Evolutionary conservation across 2,888 invertebrate genomes (phyloP).

Genomic region (Julus scandinavius): DNA sequence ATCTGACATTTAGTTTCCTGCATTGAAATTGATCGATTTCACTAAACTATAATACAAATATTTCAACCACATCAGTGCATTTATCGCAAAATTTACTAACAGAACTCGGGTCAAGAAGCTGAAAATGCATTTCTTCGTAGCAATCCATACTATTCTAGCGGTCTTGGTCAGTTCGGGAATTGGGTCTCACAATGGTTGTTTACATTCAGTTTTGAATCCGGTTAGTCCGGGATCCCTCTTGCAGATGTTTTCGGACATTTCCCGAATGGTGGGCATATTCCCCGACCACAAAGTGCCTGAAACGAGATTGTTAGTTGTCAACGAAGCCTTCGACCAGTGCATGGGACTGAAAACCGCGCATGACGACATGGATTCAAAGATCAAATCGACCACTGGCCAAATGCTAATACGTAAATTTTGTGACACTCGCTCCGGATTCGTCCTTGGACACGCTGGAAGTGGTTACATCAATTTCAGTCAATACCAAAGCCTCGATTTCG

Average conservation of each 20-base stretch:
- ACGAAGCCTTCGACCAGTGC: neutral
- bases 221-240: slow-evolving; percentile 10
- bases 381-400: neutral
- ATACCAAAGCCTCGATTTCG: neutral
- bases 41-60: neutral
- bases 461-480: slow-evolving; percentile 10
- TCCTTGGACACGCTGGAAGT: neutral
- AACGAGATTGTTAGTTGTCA: neutral
- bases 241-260: slow-evolving; percentile 38
- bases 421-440: neutral
- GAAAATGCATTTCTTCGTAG: neutral
- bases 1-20: neutral
- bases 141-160: neutral
- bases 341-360: neutral
- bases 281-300: neutral
- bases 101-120: neutral
- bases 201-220: neutral
- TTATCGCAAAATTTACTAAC: neutral
- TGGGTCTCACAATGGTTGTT: neutral
- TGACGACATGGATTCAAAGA: neutral
- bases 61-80: neutral
- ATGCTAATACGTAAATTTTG: neutral
- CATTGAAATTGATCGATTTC: neutral
- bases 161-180: neutral
- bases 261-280: neutral